These are phyloP conservation scores for Heliocidaris tuberculata DNA, from an alignment of 35 echinoderm and acorn worm species.

Conservation along the genomic window DNA sequence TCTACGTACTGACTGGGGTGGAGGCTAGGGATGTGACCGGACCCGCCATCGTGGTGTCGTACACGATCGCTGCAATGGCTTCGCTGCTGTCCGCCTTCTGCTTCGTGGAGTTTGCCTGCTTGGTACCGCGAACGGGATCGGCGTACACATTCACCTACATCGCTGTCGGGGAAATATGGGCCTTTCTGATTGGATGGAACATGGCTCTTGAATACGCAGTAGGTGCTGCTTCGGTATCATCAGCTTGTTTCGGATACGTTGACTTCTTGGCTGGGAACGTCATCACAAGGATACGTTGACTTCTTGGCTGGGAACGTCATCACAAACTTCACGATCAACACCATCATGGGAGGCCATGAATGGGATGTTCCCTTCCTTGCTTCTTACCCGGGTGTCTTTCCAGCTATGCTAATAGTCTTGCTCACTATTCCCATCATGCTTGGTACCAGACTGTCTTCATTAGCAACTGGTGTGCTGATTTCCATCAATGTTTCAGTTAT, in stretches of 20 bases:
- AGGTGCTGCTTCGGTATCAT: conserved; percentile 21
- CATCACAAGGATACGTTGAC: conserved; percentile 60
- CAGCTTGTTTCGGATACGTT: conserved; percentile 55
- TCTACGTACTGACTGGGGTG: conserved; percentile 81
- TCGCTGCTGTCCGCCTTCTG: conserved; percentile 64
- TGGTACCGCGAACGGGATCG: conserved; percentile 64
- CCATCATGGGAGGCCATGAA: conserved; percentile 37
- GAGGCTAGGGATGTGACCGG: conserved; percentile 68
- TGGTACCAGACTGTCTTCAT: conserved; percentile 17
- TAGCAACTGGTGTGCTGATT: conserved; percentile 15
- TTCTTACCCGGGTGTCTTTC: conserved; percentile 47
- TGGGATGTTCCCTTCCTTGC: conserved; percentile 40
- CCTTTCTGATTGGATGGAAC: conserved; percentile 89
- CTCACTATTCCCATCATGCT: background rate
- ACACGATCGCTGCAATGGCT: conserved; percentile 72
- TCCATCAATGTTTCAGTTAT: conserved; percentile 32
- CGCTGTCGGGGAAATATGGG: conserved; percentile 68
- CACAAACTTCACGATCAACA: conserved; percentile 39
- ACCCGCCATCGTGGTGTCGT: conserved; percentile 75
- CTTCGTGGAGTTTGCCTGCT: conserved; percentile 74
- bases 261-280: conserved; percentile 28
- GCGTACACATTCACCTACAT: conserved; percentile 77
- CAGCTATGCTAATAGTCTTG: background rate
- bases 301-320: conserved; percentile 29
- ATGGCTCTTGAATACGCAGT: conserved; percentile 66